These are phyloP conservation scores for Catharus minimus DNA, from an alignment of 2,113 vertebrate species.

Conservation along the genomic window DNA sequence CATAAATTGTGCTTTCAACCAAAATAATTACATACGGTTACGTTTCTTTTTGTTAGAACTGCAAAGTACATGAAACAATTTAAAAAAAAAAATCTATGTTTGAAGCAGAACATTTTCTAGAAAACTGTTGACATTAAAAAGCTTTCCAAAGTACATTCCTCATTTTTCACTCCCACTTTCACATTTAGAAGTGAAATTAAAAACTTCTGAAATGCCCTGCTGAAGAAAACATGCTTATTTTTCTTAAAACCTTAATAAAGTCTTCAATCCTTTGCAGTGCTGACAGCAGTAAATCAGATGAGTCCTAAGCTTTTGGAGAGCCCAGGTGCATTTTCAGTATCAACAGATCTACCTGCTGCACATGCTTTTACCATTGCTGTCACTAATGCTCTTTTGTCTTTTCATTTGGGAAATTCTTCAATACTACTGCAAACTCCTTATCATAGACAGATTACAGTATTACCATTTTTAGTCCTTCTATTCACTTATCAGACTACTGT, in stretches of 20 bases:
- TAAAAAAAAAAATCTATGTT: background rate
- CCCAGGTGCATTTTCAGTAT: background rate
- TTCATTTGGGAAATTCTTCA: background rate
- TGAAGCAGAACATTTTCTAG: background rate
- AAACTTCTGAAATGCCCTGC: background rate
- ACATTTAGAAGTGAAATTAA: background rate
- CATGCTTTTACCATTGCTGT: background rate
- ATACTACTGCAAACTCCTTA: background rate
- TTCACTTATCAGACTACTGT: background rate
- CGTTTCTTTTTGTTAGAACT: background rate
- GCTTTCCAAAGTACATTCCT: background rate
- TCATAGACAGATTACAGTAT: background rate
- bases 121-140: background rate
- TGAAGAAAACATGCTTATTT: background rate
- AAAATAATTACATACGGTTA: background rate
- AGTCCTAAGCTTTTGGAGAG: background rate
- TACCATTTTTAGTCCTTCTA: background rate
- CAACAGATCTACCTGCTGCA: background rate
- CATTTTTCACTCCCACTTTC: slow-evolving; percentile 8
- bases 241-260: background rate
- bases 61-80: background rate
- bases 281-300: background rate
- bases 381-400: background rate
- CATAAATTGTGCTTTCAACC: background rate
- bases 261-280: background rate